These are phyloP conservation scores for Cyclargus thomasi DNA, from an alignment of 1,140 invertebrate species.

Conservation along the genomic window DNA sequence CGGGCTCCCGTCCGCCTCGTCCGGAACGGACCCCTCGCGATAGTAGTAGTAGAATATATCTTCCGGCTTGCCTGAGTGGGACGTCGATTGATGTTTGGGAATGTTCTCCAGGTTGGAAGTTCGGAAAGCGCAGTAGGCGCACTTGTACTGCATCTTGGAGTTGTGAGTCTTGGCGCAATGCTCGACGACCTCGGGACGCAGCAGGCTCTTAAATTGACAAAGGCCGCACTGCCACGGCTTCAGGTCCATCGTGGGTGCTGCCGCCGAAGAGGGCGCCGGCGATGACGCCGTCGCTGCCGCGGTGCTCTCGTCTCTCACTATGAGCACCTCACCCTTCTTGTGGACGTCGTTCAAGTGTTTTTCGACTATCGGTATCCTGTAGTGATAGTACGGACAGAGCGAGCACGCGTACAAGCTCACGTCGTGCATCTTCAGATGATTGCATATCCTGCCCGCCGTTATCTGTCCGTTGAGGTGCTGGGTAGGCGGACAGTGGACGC, in stretches of 20 bases:
- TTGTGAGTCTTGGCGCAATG: slow-evolving; percentile 78
- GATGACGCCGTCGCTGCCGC: slow-evolving; percentile 30
- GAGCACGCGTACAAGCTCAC: slow-evolving; percentile 81
- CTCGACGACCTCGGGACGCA: slow-evolving; percentile 76
- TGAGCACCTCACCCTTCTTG: slow-evolving; percentile 72
- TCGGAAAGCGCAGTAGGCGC: slow-evolving; percentile 78
- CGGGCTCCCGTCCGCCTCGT: slow-evolving; percentile 43
- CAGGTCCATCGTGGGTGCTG: slow-evolving; percentile 63
- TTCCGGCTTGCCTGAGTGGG: slow-evolving; percentile 39
- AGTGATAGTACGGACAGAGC: slow-evolving; percentile 80
- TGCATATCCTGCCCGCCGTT: slow-evolving; percentile 76
- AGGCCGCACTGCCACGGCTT: slow-evolving; percentile 83
- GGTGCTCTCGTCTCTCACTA: slow-evolving; percentile 73
- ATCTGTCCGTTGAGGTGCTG: slow-evolving; percentile 53
- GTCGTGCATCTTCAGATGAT: slow-evolving; percentile 86
- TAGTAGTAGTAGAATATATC: slow-evolving; percentile 63
- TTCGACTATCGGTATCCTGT: slow-evolving; percentile 78
- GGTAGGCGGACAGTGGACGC: slow-evolving; percentile 80
- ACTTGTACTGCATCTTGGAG: slow-evolving; percentile 81
- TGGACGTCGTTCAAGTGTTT: slow-evolving; percentile 81
- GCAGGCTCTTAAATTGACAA: slow-evolving; percentile 78
- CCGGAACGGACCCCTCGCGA: slow-evolving; percentile 46
- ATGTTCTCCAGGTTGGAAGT: slow-evolving; percentile 75
- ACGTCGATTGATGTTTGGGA: slow-evolving; percentile 72
- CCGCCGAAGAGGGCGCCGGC: slow-evolving; percentile 33